phyloP scores from a whole-genome alignment of 2,797 vertebrate genomes.

The Graptemys geographica region DNA sequence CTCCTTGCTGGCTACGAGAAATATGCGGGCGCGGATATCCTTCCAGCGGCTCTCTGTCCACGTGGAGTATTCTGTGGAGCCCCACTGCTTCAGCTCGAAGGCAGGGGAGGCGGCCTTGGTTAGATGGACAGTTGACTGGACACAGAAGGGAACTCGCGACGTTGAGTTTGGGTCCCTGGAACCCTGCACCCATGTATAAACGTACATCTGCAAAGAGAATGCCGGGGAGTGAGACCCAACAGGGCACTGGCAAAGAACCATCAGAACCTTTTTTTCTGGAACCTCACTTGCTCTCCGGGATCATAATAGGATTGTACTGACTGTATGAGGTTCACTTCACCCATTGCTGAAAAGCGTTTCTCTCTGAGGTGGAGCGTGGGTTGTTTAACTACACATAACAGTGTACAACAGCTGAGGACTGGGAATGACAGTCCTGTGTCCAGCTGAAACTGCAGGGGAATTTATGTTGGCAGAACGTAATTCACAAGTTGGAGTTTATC shows the following conservation, averaged over 20 bases:
- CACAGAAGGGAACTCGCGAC: slow-evolving; percentile 79
- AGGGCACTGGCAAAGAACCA: not conserved
- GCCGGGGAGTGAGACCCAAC: not conserved
- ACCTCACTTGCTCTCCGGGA: rapidly evolving
- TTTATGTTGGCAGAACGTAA: not conserved
- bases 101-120: slow-evolving; percentile 89
- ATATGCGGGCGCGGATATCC: slow-evolving; percentile 89
- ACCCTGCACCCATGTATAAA: slow-evolving; percentile 91
- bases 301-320: not conserved
- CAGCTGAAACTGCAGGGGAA: not conserved
- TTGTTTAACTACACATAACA: not conserved
- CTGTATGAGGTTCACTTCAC: not conserved
- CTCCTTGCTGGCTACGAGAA: slow-evolving; percentile 91
- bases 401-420: not conserved
- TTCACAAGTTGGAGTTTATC: not conserved
- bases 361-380: too few relatives aligned
- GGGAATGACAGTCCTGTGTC: not conserved
- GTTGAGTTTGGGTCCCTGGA: slow-evolving; percentile 81
- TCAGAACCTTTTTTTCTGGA: rapidly evolving
- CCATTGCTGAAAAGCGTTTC: not conserved
- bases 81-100: slow-evolving; percentile 88
- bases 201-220: slow-evolving; percentile 80
- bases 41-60: slow-evolving; percentile 98
- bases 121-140: slow-evolving; percentile 82
- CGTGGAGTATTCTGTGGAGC: slow-evolving; percentile 89